Evolutionary conservation across 1,140 invertebrate genomes (phyloP).

Genomic region (Odontomachus brunneus): DNA sequence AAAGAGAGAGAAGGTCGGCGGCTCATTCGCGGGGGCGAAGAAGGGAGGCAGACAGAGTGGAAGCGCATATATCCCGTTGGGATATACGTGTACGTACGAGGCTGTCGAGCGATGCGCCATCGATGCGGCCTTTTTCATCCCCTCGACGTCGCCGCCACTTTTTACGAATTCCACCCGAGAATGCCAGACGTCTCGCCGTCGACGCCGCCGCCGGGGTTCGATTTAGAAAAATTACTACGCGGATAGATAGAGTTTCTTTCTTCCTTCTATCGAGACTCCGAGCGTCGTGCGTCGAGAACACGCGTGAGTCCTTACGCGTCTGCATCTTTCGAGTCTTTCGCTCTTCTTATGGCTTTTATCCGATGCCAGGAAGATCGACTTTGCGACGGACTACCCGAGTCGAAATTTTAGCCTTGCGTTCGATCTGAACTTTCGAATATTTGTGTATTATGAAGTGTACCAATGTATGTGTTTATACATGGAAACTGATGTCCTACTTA

Average conservation of each 20-base stretch:
- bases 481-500: too few species aligned
- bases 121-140: conserved; percentile 56
- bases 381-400: too few species aligned
- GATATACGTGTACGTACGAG: conserved; percentile 4
- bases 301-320: background rate
- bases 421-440: too few species aligned
- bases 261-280: conserved; percentile 42
- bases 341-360: conserved; percentile 6
- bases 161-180: conserved; percentile 44
- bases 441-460: too few species aligned
- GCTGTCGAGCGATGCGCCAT: conserved; percentile 41
- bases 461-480: too few species aligned
- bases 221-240: conserved; percentile 50
- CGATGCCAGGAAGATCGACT: too few species aligned
- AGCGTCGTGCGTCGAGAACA: conserved; percentile 27
- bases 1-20: background rate
- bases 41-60: background rate
- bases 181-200: conserved; percentile 20
- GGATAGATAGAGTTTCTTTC: conserved; percentile 37
- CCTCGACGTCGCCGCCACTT: conserved; percentile 21
- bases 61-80: background rate
- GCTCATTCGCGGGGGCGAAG: conserved; percentile 12
- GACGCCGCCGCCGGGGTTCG: conserved; percentile 4
- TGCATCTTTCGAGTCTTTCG: background rate
- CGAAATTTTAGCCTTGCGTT: too few species aligned